Evolutionary conservation across 1,140 invertebrate genomes (phyloP).

Genomic region (Macrocentrus cingulum): DNA sequence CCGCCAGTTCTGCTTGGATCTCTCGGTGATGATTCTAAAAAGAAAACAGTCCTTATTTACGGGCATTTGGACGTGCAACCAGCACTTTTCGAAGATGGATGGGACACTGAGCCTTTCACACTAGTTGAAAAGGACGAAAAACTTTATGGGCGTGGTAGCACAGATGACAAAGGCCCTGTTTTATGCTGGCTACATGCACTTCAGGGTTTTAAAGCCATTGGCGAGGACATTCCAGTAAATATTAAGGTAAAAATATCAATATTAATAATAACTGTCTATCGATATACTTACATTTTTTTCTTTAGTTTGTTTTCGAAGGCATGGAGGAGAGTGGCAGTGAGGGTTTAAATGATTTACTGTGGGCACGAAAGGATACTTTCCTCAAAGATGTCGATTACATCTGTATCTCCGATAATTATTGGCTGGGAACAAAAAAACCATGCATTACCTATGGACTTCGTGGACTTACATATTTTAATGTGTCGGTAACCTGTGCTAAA

Average conservation of each 20-base stretch:
- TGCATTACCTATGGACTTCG: constrained; percentile 96
- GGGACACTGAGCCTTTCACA: constrained; percentile 93
- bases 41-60: constrained; percentile 92
- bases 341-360: constrained; percentile 87
- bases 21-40: constrained; percentile 81
- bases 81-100: constrained; percentile 88
- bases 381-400: constrained; percentile 88
- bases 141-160: constrained; percentile 88
- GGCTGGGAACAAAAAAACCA: constrained; percentile 94
- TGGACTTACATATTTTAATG: constrained; percentile 89
- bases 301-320: constrained; percentile 91
- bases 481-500: constrained; percentile 85
- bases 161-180: constrained; percentile 93
- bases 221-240: constrained; percentile 83
- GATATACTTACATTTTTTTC: constrained; percentile 5
- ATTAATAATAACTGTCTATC: constrained; percentile 13
- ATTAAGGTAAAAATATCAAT: constrained; percentile 74
- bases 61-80: constrained; percentile 99
- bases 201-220: constrained; percentile 79
- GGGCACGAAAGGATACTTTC: constrained; percentile 75
- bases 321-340: constrained; percentile 98
- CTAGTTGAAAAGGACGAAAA: constrained; percentile 88
- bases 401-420: constrained; percentile 99
- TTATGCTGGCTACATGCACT: constrained; percentile 94
- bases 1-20: constrained; percentile 87